Evolutionary conservation across 2,888 invertebrate genomes (phyloP).

Genomic region (Pachliopta kotzebuea): DNA sequence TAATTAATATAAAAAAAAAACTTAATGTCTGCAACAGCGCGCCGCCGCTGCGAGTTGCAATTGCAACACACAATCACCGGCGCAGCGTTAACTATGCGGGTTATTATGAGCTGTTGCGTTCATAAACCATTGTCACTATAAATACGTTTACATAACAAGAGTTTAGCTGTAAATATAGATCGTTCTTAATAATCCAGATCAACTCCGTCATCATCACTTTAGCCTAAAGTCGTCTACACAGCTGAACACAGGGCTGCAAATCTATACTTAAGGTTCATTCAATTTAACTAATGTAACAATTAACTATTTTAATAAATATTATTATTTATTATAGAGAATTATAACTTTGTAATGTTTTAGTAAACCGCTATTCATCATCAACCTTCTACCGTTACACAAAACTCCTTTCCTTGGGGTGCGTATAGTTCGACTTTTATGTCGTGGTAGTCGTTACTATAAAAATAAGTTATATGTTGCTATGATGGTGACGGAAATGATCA

Average conservation of each 20-base stretch:
- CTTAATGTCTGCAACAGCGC: conserved; percentile 47
- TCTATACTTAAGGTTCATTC: too few species aligned
- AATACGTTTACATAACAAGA: conserved; percentile 44
- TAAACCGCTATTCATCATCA: too few species aligned
- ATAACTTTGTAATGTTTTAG: too few species aligned
- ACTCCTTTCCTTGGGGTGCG: too few species aligned
- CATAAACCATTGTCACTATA: conserved; percentile 44
- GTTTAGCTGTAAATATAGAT: conserved; percentile 30
- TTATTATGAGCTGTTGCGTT: conserved; percentile 66
- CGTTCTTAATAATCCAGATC: neutral
- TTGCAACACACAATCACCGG: conserved; percentile 54
- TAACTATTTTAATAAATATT: too few species aligned
- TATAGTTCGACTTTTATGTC: too few species aligned
- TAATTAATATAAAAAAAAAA: conserved; percentile 62
- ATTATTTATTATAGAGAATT: too few species aligned
- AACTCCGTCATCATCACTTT: neutral
- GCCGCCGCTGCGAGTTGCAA: conserved; percentile 44
- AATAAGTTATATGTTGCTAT: neutral
- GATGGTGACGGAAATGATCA: neutral
- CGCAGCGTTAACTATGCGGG: conserved; percentile 66
- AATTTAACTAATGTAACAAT: too few species aligned
- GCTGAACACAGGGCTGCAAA: too few species aligned
- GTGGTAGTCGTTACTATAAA: too few species aligned
- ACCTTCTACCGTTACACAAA: too few species aligned
- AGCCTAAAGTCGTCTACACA: too few species aligned